These are phyloP conservation scores for Temnothorax rugatulus DNA, from an alignment of 2,888 invertebrate species.

Conservation along the genomic window DNA sequence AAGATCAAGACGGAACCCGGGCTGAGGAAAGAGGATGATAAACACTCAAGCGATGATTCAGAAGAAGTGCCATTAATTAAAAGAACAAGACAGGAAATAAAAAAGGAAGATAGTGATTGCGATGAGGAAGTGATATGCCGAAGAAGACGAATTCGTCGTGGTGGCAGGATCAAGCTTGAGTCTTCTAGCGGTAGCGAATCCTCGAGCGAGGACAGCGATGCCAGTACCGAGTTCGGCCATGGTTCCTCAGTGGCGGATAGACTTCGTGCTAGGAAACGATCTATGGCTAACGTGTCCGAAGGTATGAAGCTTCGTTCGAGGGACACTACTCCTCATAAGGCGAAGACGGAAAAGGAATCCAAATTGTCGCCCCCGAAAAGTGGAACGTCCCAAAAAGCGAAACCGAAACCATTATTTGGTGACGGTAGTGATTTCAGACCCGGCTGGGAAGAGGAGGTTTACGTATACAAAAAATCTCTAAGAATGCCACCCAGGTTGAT, in stretches of 20 bases:
- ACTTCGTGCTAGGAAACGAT: conserved; percentile 82
- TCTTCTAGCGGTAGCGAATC: conserved; percentile 83
- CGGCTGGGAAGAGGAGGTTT: conserved; percentile 94
- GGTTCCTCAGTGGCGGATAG: conserved; percentile 83
- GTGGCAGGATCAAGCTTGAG: conserved; percentile 83
- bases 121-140: conserved; percentile 80
- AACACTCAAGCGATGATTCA: conserved; percentile 79
- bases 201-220: conserved; percentile 81
- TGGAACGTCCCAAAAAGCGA: conserved; percentile 74
- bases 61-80: conserved; percentile 82
- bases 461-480: conserved; percentile 93
- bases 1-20: conserved; percentile 71
- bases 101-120: conserved; percentile 78
- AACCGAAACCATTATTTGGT: conserved; percentile 89
- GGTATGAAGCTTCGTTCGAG: conserved; percentile 83
- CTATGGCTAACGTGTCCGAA: conserved; percentile 73
- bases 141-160: conserved; percentile 81
- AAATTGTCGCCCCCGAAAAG: conserved; percentile 82
- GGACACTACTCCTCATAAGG: conserved; percentile 81
- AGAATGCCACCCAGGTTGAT: conserved; percentile 94
- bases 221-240: conserved; percentile 76
- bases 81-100: conserved; percentile 78
- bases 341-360: conserved; percentile 78
- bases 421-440: conserved; percentile 92
- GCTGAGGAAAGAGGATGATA: conserved; percentile 63